Base-by-base conservation (phyloP, 2,113 vertebrate genomes). In the Neotoma lepida region DNA sequence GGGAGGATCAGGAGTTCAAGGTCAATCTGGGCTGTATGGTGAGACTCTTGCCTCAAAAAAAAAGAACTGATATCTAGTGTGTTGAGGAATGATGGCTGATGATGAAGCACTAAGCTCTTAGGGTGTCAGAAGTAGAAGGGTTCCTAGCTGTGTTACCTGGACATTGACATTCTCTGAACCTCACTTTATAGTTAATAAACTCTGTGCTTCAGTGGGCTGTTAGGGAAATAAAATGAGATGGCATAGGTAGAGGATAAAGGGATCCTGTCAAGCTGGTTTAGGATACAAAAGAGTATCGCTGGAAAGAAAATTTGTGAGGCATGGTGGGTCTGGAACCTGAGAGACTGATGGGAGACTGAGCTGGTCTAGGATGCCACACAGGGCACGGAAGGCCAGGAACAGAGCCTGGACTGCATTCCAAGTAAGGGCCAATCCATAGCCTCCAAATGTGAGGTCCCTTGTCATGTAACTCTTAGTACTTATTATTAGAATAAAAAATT, bases 401-500 rank as follows among this genome's bases (percentile, higher is more conserved):
- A 44, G 44, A 74, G 4, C 80, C 89, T 89, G 58, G 66, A 82
- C 61, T 91, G 63, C 13, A 86, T 56, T 87, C 35, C 54, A 91
- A 56, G 54, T 41, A 3, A 9, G 30, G 68, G 58, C 87, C 56
- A 22, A 22, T 85, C 46, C 51, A 44, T 88, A 86, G 81, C 24
- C 39, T 80, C 33, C 54, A 7, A 2, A 24, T 9, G 20, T 85
- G 33, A 10, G 41, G n/a, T 63, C 4, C 39, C 9, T 30, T 94
- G 13, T 56, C 35, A 78, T 78, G 14, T 91, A 87, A 82, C 26
- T 39, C n/a, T 73, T 94, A 15, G 54, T 89, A 61, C 58, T 88
- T 88, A 58, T 89, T 95, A 84, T 95, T 87, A 80, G 89, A 44
- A 78, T 35, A 96, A 90, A 86, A 71, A 63, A 18, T 39, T 44